Evolutionary conservation across 2,888 invertebrate genomes (phyloP), one percentile per base, ranked within the genome.

Genomic region (Microdon myrmicae): DNA sequence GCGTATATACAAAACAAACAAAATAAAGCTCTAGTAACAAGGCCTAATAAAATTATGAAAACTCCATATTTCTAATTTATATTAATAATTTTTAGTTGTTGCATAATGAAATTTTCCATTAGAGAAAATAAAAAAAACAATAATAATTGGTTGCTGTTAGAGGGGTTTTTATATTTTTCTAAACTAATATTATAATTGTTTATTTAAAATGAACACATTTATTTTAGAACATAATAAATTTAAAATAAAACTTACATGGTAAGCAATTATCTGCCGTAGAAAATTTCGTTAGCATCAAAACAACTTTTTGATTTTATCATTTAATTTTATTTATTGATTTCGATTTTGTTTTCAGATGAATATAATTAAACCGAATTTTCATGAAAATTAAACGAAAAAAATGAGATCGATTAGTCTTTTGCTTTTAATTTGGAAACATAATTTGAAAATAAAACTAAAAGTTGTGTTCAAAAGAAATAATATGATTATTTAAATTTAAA

Each of bases 221-320:
- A 32, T 20, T 19, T 38, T 22, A 29, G 38, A 49, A 29, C 25
- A 39, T 41, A 45, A n/a, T 29, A 17, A 58, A 47, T 34, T 58
- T 32, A 53, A 45, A 61, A 67, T 66, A 68, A 71, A 75, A 79
- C 79, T 79, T 79, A 79, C 79, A 73, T 79, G 79, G 79, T 72
- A 79, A 79, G 72, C 79, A 79, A 75, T 79, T 79, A 72, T 79
- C 79, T 70, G 78, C 77, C 71, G 72, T 71, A 70, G 73, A 72
- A 70, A 74, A 72, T 72, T 78, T 78, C 68, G 72, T 72, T 70
- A 76, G 75, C 75, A 78, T 73, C 77, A 76, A 73, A 72, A 78
- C 69, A 72, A 75, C 78, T 77, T 70, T 68, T 54, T 34, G 55
- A 53, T 39, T 43, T 38, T 16, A 38, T 41, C 9, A 12, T 51